These are phyloP conservation scores for Lagria hirta DNA, from an alignment of 2,888 invertebrate species.

Conservation along the genomic window DNA sequence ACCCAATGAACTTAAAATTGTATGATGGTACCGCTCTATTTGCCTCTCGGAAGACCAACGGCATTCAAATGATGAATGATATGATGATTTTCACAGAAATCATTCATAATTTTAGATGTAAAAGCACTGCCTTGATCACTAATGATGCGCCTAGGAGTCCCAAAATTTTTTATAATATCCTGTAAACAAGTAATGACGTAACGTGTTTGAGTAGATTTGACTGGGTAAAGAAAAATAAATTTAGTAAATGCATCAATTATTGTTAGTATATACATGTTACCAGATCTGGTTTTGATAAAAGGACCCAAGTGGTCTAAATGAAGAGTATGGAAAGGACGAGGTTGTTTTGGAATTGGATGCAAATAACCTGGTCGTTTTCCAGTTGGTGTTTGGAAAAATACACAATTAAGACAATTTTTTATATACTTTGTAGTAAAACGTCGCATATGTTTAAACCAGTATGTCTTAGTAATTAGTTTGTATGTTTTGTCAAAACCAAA, in stretches of 20 bases:
- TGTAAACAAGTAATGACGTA: neutral
- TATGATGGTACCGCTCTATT: too few relatives aligned
- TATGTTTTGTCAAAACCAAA: conserved; percentile 36
- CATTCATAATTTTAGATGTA: neutral
- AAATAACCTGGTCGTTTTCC: conserved; percentile 27
- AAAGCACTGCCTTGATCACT: neutral
- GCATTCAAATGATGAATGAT: conserved; percentile 1
- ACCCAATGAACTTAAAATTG: too few relatives aligned
- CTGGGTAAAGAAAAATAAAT: conserved; percentile 3
- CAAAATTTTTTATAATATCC: conserved; percentile 1
- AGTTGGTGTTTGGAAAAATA: conserved; percentile 24
- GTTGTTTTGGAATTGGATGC: conserved; percentile 22
- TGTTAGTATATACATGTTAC: conserved; percentile 2
- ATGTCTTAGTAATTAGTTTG: conserved; percentile 12
- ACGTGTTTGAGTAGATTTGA: neutral
- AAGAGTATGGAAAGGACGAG: conserved; percentile 26
- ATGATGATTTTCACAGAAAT: neutral
- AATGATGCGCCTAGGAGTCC: conserved; percentile 2
- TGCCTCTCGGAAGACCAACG: too few relatives aligned
- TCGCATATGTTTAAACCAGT: conserved; percentile 27
- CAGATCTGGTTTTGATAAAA: conserved; percentile 15
- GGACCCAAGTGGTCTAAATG: conserved; percentile 30
- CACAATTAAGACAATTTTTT: conserved; percentile 25
- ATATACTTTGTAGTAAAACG: conserved; percentile 26
- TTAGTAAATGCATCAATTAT: conserved; percentile 11